Evolutionary conservation across 2,888 invertebrate genomes (phyloP), one percentile per base, ranked within the genome.

Genomic region (Drosophila mimetica): DNA sequence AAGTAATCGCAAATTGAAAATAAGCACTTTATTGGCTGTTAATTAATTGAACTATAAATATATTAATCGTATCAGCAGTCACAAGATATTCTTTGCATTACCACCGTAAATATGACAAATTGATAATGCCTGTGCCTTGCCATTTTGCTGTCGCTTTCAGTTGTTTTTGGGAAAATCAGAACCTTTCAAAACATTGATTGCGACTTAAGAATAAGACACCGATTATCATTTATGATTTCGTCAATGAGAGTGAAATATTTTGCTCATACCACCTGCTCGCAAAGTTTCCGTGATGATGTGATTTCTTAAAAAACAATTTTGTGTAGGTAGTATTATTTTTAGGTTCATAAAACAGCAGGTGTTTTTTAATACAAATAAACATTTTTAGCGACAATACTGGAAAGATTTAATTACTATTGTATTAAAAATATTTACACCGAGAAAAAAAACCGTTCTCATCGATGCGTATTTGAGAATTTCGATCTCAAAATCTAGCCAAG

Each of bases 31-130:
- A 65, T 65, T 32, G 28, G n/a, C 16, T 46, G 61, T 53, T 79
- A 83, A 86, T 77, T 86, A 75, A 72, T 73, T 67, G 74, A 46
- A 54, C 70, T 66, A 74, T 71, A 71, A 74, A 85, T 67, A 58
- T 44, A 48, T 50, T 32, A 48, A 63, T 37, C 72, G 28, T 25
- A 51, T 64, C 59, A 25, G 30, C 51, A 60, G 69, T 63, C 72
- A 54, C 71, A 46, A 55, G 48, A n/a, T 50, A 71, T 70, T 59
- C 48, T 59, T 41, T 32, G 30, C 32, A 20, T 44, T 55, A 34
- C 9, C 14, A 13, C 30, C 50, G 46, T 59, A 65, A 59, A 71
- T 39, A 44, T 55, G 48, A 37, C 50, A 59, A 58, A 51, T 14
- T 53, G 60, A 60, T 71, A 60, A 37, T 16, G 32, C 11, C 11